Evolutionary conservation across 2,888 invertebrate species (phyloP), one percentile per base, ranked within the genome.

Genomic region (Eueremaeus valkanovi): DNA sequence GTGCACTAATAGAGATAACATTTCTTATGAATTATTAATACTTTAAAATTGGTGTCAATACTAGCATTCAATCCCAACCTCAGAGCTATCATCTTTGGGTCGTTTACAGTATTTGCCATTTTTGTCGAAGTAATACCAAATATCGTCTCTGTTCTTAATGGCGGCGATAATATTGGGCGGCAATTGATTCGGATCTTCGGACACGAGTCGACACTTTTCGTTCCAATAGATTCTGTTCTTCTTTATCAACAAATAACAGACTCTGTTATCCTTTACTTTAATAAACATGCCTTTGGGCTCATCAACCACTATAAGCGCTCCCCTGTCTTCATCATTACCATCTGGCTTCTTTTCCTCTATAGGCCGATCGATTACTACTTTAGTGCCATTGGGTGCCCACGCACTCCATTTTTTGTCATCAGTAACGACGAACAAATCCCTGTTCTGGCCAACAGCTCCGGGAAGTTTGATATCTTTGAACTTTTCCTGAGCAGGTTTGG

Each of bases 141-240:
- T 6, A 3, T 70, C 24, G 29, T 70, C 70, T 45, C 27, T 70
- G 3, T 18, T 8, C 36, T 45, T 42, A 45, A 70, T 70, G 29
- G 70, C 70, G 24, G 70, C 70, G 5, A 70, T 16, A 29, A 70
- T 70, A 29, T 70, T 27, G 0, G 70, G 45, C 5, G 70, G 70
- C 24, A 70, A 70, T 13, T 42, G 18, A 5, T 45, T 40, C 1
- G 27, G 2, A 16, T 70, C 70, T 1, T 70, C 27, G 5, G 27
- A 24, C 1, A 70, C 70, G 16, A 11, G 3, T n/a, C 16, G 18
- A 70, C 70, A 70, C 45, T 70, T 40, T 42, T 45, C 70, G 8
- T 18, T 40, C 42, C 70, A 70, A 70, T 27, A 42, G 9, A 40
- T 11, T 0, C 29, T 8, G 2, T 70, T 45, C 5, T 45, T 18